Conservation (phyloP, 2,113 vertebrate genomes). For the Nannospalax galili region DNA sequence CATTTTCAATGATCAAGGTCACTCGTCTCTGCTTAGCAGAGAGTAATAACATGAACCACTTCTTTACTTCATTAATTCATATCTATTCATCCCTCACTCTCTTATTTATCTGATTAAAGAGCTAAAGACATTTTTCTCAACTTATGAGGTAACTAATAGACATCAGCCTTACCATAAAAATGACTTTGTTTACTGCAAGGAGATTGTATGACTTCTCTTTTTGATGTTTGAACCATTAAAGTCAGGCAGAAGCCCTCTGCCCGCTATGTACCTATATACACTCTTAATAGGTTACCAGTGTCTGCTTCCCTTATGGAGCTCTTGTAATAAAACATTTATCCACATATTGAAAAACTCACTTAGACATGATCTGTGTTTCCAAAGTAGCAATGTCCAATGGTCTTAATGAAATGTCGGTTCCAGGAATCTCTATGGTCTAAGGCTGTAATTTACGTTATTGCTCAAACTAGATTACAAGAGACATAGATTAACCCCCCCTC, state of each 20-base stretch:
- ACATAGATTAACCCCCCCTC: neutral
- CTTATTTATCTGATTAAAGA: slow-evolving; percentile 27
- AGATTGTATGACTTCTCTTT: slow-evolving; percentile 54
- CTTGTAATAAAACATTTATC: slow-evolving; percentile 34
- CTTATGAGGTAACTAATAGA: slow-evolving; percentile 53
- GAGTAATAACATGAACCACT: neutral
- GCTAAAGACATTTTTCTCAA: slow-evolving; percentile 24
- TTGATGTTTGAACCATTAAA: slow-evolving; percentile 61
- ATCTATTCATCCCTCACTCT: slow-evolving; percentile 8
- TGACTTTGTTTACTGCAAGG: slow-evolving; percentile 46
- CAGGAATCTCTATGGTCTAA: slow-evolving; percentile 9
- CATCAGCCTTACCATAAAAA: neutral
- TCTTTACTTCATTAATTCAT: neutral
- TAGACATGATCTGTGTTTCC: neutral
- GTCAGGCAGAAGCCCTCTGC: neutral
- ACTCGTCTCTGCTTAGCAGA: neutral
- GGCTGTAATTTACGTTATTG: neutral
- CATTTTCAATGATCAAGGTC: neutral
- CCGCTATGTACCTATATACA: slow-evolving; percentile 16
- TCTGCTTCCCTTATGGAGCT: slow-evolving; percentile 34
- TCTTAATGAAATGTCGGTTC: neutral
- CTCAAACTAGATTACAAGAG: neutral
- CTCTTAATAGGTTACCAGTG: slow-evolving; percentile 8
- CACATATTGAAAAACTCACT: slow-evolving; percentile 15
- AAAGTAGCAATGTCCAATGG: neutral